Base-by-base conservation (phyloP, 2,888 invertebrate genomes). In the Ceratothoa steindachneri region DNA sequence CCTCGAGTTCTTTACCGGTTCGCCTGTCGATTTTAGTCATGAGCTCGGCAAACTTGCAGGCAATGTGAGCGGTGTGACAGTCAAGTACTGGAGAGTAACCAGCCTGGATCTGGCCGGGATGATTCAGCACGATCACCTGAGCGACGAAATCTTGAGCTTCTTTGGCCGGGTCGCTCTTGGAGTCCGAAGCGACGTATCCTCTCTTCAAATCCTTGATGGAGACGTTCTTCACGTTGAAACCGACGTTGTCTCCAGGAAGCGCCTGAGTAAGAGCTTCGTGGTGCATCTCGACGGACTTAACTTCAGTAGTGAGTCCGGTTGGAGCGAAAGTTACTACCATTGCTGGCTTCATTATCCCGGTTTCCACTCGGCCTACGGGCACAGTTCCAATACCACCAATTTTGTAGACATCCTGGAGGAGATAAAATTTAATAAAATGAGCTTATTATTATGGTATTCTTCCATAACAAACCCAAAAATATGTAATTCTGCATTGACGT, bases 221-320 rank as follows among this genome's bases (percentile, higher is more conserved):
- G 31, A 99, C 95, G 91, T 97, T 98, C 92, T 99, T 99, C 65
- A 99, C 95, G 90, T 99, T 99, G 91, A 99, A 99, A 86, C 99
- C 99, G 85, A 99, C 99, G 84, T 99, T 99, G 90, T 99, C 99
- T 82, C 98, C 98, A 83, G 99, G 98, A 64, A 93, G 90, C 82
- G 97, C 97, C 86, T 97, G 96, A 80, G 88, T 87, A 82, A 99
- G 90, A 82, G 97, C 93, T 88, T 98, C 98, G 90, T 99, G 99
- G 88, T 99, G 99, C 99, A 99, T 99, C 88, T 99, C 99, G 82
- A 99, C 98, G 79, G 98, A 99, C 87, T 99, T 99, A 30, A 99
- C 97, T 90, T 98, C 97, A 91, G 97, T 98, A 85, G 95, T 95
- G 84, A 98, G 88, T 87, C 92, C 93, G 81, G 91, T 93, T 51